Evolutionary conservation across 64 coral and sea anemone genomes (phyloP).

Genomic region (Acropora yongei): DNA sequence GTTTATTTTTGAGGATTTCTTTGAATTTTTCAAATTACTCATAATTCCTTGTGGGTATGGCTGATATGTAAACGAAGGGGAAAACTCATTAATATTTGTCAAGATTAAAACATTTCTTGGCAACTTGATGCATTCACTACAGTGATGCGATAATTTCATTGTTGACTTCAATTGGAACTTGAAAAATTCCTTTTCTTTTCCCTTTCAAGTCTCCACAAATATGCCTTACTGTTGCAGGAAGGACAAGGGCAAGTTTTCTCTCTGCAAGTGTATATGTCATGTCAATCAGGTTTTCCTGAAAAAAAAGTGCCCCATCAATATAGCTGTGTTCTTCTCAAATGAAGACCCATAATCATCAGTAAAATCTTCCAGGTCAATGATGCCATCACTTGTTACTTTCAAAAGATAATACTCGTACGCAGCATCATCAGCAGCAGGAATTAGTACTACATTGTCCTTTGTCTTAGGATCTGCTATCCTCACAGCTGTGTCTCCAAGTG

Average conservation of each 20-base stretch:
- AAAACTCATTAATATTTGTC: no score
- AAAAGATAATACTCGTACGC: slow-evolving; percentile 53
- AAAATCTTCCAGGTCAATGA: background rate
- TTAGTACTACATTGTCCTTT: slow-evolving; percentile 24
- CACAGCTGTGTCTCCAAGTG: background rate
- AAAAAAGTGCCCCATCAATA: slow-evolving; percentile 32
- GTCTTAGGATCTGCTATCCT: slow-evolving; percentile 12
- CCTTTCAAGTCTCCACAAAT: slow-evolving; percentile 32
- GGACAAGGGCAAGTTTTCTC: slow-evolving; percentile 27
- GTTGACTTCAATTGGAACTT: background rate
- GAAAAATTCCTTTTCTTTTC: background rate
- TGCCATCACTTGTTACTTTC: slow-evolving; percentile 48
- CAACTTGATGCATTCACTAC: background rate
- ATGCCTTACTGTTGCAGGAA: slow-evolving; percentile 17
- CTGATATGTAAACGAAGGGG: no score
- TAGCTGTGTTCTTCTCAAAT: background rate
- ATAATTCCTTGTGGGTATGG: no score
- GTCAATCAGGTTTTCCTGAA: slow-evolving; percentile 51
- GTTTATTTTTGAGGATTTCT: no score
- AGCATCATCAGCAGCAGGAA: slow-evolving; percentile 44
- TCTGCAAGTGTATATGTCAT: slow-evolving; percentile 57
- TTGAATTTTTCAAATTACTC: no score
- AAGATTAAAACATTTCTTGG: no score
- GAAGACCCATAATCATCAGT: slow-evolving; percentile 53
- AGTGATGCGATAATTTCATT: slow-evolving; percentile 61